phyloP scores from a whole-genome alignment of 1,140 invertebrate species.

The Heliconius melpomene region DNA sequence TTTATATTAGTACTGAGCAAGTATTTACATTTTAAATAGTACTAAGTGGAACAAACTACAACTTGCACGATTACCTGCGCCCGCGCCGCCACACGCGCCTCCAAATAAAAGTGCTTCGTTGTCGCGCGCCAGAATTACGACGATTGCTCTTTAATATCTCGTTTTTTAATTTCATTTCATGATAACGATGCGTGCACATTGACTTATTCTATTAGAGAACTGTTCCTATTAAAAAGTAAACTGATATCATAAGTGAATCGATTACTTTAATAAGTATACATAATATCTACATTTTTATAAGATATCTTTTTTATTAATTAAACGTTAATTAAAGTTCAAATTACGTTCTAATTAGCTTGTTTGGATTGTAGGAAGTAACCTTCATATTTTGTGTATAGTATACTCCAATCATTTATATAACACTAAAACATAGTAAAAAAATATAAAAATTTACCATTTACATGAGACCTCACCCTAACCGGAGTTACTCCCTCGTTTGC shows the following conservation, averaged over 20 bases:
- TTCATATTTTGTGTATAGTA: neutral
- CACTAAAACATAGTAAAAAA: neutral
- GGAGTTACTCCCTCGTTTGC: slow-evolving; percentile 70
- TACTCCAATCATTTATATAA: no score
- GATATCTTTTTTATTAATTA: neutral
- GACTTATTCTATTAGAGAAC: neutral
- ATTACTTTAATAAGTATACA: neutral
- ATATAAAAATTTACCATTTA: neutral
- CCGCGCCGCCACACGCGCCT: slow-evolving; percentile 67
- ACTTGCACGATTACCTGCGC: slow-evolving; percentile 69
- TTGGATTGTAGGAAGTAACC: neutral
- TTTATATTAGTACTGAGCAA: neutral
- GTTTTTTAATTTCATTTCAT: slow-evolving; percentile 79
- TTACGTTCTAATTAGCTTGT: no score
- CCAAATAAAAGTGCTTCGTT: slow-evolving; percentile 78
- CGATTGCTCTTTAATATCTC: slow-evolving; percentile 73
- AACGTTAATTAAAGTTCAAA: neutral
- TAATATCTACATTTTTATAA: neutral
- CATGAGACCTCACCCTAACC: slow-evolving; percentile 40
- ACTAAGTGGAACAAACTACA: slow-evolving; percentile 56
- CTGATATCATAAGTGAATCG: neutral
- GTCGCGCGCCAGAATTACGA: slow-evolving; percentile 79
- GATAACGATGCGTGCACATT: slow-evolving; percentile 62
- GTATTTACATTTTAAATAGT: slow-evolving; percentile 3
- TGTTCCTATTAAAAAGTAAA: neutral